These are phyloP conservation scores for Sinocyclocheilus rhinocerous DNA, from an alignment of 2,113 vertebrate species.

Conservation along the genomic window DNA sequence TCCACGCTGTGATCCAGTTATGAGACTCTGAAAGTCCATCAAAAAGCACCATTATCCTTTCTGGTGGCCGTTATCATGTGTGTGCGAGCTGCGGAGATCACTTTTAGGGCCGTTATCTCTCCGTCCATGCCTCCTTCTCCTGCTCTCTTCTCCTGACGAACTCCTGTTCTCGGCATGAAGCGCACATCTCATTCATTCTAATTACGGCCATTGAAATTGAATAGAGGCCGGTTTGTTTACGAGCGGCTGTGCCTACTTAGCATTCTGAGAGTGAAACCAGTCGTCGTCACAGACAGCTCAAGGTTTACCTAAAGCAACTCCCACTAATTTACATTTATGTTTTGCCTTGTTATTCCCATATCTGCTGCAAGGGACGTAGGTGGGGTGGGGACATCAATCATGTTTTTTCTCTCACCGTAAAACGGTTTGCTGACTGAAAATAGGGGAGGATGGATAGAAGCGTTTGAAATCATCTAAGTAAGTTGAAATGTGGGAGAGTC, in stretches of 20 bases:
- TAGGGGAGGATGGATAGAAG: constrained; percentile 17
- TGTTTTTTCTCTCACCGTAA: constrained; percentile 50
- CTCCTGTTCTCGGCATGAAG: background rate
- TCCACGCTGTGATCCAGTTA: background rate
- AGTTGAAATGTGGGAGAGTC: constrained; percentile 28
- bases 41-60: background rate
- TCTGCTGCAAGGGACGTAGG: constrained; percentile 30
- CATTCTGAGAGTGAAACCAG: constrained; percentile 54
- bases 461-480: constrained; percentile 32
- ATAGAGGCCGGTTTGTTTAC: constrained; percentile 58
- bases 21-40: constrained; percentile 16
- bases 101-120: constrained; percentile 48
- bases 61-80: background rate
- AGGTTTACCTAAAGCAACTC: constrained; percentile 63
- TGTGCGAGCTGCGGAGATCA: background rate
- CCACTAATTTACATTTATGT: constrained; percentile 61
- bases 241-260: constrained; percentile 48
- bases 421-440: constrained; percentile 50
- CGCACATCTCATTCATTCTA: constrained; percentile 57
- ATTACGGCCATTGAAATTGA: constrained; percentile 61
- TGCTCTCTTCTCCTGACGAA: constrained; percentile 14
- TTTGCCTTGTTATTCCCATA: constrained; percentile 58
- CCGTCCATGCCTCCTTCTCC: constrained; percentile 42
- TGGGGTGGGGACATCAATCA: constrained; percentile 52
- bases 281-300: constrained; percentile 52